phyloP scores from a whole-genome alignment of 2,113 vertebrate species.

The Orthonyx spaldingii region DNA sequence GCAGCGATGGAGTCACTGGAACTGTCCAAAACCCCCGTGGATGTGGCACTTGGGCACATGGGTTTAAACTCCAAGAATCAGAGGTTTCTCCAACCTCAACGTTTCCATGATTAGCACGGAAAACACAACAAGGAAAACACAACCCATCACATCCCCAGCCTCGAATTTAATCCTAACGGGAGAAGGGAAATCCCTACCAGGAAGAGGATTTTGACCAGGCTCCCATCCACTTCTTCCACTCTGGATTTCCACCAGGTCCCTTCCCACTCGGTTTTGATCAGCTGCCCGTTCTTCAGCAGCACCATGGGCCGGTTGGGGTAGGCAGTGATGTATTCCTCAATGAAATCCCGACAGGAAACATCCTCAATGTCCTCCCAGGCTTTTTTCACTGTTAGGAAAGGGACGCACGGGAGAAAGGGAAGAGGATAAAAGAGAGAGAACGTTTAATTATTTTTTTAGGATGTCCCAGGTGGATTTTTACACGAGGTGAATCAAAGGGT shows the following conservation, averaged over 20 bases:
- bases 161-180: accelerated
- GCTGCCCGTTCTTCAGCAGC: conserved; percentile 89
- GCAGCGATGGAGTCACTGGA: not conserved
- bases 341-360: conserved; percentile 91
- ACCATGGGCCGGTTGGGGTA: conserved; percentile 98
- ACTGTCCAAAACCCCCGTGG: not conserved
- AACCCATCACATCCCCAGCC: accelerated
- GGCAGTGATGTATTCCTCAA: conserved; percentile 94
- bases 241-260: conserved; percentile 98
- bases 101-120: not conserved
- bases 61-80: not conserved
- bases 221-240: conserved; percentile 96
- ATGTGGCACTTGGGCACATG: not conserved
- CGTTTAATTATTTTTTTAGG: not conserved
- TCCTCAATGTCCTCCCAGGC: conserved; percentile 98
- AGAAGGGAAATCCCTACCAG: conserved; percentile 74
- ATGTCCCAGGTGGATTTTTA: not conserved
- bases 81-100: not conserved
- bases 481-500: accelerated
- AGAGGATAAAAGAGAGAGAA: accelerated
- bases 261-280: conserved; percentile 98
- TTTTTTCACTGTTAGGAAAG: conserved; percentile 77
- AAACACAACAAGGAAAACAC: accelerated
- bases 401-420: not conserved
- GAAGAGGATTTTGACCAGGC: conserved; percentile 96